A percentile compares a stretch with the other conserved stretches of the same genome.
Conservation (phyloP, 2,113 vertebrate species). For the Oryzias curvinotus region DNA sequence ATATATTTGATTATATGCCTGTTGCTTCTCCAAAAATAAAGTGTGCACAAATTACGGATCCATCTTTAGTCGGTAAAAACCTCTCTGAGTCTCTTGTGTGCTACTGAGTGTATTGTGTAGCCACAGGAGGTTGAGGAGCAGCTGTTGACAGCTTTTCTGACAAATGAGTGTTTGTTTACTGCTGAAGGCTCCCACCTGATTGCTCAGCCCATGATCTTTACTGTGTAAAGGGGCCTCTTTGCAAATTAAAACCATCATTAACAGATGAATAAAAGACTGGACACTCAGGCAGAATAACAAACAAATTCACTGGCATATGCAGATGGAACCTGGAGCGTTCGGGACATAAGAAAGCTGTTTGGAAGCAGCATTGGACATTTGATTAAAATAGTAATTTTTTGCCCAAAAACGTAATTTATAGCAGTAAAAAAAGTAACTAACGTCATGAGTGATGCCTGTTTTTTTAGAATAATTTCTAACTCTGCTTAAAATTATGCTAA, state of each 20-base stretch:
- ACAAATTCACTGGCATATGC: constrained; percentile 5
- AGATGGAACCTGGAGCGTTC: constrained; percentile 1
- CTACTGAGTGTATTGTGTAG: constrained; percentile 23
- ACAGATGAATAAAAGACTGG: constrained; percentile 38
- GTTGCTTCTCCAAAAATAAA: constrained; percentile 23
- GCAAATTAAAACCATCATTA: constrained; percentile 59
- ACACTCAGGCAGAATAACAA: constrained; percentile 28
- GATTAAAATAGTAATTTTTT: no score
- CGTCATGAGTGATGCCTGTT: no score
- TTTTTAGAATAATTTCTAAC: no score
- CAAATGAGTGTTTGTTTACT: constrained; percentile 71
- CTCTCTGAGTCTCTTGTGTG: constrained; percentile 18
- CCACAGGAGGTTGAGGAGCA: constrained; percentile 48
- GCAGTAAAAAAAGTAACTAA: neutral
- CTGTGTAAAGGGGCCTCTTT: constrained; percentile 40
- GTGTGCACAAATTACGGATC: constrained; percentile 35
- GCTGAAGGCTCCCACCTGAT: constrained; percentile 54
- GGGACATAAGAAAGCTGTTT: neutral
- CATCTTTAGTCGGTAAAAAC: constrained; percentile 32
- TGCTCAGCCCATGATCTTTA: constrained; percentile 33
- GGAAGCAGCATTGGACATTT: no score
- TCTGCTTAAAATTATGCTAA: no score
- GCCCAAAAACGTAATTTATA: neutral
- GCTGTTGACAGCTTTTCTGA: constrained; percentile 53
- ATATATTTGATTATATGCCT: constrained; percentile 47